Conservation (phyloP, 1,140 invertebrate genomes). For the Callitettix versicolor region DNA sequence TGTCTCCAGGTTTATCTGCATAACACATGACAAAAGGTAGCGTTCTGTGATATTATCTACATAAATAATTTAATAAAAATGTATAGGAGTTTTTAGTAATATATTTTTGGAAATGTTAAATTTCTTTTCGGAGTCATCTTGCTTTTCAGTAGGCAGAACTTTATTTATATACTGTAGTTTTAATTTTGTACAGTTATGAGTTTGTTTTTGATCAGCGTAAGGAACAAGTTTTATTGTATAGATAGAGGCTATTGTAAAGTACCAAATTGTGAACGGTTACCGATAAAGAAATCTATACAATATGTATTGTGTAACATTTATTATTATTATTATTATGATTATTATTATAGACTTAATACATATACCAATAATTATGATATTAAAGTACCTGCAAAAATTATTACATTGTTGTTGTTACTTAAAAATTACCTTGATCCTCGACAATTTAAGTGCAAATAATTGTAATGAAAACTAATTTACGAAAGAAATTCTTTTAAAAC, state of each 20-base stretch:
- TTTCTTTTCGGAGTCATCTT: not conserved
- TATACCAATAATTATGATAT: slow-evolving; percentile 24
- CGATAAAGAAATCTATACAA: slow-evolving; percentile 21
- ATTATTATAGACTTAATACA: slow-evolving; percentile 19
- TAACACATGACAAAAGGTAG: not conserved
- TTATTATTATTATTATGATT: slow-evolving; percentile 20
- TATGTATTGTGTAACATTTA: slow-evolving; percentile 19
- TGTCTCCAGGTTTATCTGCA: not conserved
- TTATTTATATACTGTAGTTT: not conserved
- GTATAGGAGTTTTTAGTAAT: slow-evolving; percentile 1
- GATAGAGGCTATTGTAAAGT: slow-evolving; percentile 16
- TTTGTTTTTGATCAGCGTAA: not conserved
- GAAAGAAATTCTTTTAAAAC: no score
- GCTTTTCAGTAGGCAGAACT: not conserved
- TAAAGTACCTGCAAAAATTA: slow-evolving; percentile 25
- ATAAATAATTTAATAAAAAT: no score
- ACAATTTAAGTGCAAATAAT: no score
- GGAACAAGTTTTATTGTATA: slow-evolving; percentile 12
- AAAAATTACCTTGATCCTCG: no score
- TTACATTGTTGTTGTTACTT: not conserved
- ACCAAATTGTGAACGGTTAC: slow-evolving; percentile 24
- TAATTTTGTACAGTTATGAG: slow-evolving; percentile 8
- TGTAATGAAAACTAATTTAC: no score
- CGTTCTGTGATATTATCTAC: slow-evolving; percentile 3
- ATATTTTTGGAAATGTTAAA: not conserved